phyloP scores from a whole-genome alignment of 2,888 invertebrate species.

The Macrosiphum euphorbiae region DNA sequence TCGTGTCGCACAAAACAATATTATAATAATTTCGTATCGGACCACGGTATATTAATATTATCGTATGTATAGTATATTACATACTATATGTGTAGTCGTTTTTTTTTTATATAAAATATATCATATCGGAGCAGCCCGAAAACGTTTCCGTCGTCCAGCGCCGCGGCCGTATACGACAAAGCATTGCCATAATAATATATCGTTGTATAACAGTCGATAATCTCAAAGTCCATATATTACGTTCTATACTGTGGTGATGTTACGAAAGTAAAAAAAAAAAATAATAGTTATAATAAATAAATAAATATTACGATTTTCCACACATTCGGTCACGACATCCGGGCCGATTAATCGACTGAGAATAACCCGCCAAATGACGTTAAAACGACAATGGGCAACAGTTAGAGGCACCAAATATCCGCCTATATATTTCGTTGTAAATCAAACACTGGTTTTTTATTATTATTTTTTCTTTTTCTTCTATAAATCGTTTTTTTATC shows the following conservation, averaged over 20 bases:
- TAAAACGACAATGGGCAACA: conserved; percentile 42
- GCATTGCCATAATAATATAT: background rate
- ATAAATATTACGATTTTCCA: conserved; percentile 38
- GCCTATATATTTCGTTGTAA: conserved; percentile 16
- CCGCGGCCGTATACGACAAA: background rate
- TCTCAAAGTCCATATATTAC: conserved; percentile 21
- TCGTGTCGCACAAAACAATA: background rate
- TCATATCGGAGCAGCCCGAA: background rate
- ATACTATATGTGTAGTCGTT: background rate
- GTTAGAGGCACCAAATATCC: conserved; percentile 6
- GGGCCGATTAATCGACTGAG: conserved; percentile 51
- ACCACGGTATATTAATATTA: no score
- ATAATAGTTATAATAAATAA: conserved; percentile 24
- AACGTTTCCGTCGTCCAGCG: background rate
- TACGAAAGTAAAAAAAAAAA: background rate
- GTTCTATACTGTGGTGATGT: background rate
- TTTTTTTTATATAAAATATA: background rate
- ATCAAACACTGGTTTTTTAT: conserved; percentile 16
- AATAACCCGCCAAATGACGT: background rate
- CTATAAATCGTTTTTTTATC: background rate
- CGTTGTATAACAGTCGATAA: background rate
- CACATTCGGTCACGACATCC: conserved; percentile 31
- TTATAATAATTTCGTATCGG: background rate
- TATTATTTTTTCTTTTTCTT: background rate
- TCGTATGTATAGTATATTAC: no score